phyloP scores from a whole-genome alignment of 2,797 vertebrate species.

The Danionella dracula region DNA sequence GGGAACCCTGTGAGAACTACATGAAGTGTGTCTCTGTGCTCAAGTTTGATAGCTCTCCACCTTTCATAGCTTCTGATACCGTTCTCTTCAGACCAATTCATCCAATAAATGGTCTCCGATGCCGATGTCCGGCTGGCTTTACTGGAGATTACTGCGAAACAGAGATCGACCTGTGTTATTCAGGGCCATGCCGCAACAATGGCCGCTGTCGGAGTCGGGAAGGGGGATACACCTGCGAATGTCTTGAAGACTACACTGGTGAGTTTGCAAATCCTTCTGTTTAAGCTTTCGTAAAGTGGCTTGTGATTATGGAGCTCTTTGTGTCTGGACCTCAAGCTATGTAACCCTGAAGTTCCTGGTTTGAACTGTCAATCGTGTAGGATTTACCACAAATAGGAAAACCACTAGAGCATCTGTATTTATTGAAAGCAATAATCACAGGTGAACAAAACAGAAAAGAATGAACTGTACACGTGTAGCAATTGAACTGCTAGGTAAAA shows the following conservation, averaged over 20 bases:
- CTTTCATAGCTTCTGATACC: constrained; percentile 88
- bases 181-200: constrained; percentile 83
- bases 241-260: constrained; percentile 90
- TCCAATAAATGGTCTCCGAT: constrained; percentile 90
- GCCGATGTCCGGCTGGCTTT: constrained; percentile 90
- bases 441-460: constrained; percentile 6
- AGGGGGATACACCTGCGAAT: constrained; percentile 94
- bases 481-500: too few species aligned
- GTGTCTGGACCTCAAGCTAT: neutral
- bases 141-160: constrained; percentile 96
- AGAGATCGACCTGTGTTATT: constrained; percentile 95
- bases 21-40: constrained; percentile 99
- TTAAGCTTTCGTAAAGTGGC: neutral
- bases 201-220: constrained; percentile 87
- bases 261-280: constrained; percentile 44
- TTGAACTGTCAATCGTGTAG: neutral
- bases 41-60: constrained; percentile 92
- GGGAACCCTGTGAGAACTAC: constrained; percentile 99
- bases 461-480: too few species aligned
- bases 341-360: neutral
- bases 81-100: constrained; percentile 97
- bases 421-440: neutral
- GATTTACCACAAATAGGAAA: neutral
- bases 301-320: neutral
- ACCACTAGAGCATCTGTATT: neutral